Evolutionary conservation across 2,888 invertebrate genomes (phyloP).

Genomic region (Platynereis dumerilii): DNA sequence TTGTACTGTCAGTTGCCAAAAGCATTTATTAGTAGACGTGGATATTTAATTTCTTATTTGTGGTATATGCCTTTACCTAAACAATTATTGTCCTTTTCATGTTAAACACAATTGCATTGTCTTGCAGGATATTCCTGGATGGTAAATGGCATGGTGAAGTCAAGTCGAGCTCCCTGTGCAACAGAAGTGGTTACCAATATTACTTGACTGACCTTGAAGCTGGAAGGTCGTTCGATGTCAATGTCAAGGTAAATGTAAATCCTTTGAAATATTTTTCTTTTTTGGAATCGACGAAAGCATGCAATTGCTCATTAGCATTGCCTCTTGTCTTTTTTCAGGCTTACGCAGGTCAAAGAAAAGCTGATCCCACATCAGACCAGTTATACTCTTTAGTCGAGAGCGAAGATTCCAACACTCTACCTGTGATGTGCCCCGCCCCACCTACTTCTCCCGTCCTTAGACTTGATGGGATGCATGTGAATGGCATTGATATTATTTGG

Average conservation of each 20-base stretch:
- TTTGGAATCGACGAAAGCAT: too few species aligned
- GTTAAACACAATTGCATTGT: neutral
- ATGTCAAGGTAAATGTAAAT: conserved; percentile 49
- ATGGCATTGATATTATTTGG: conserved; percentile 63
- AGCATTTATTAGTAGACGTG: too few species aligned
- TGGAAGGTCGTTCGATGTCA: conserved; percentile 58
- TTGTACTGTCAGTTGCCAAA: too few species aligned
- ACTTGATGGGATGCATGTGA: conserved; percentile 58
- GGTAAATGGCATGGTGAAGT: conserved; percentile 60
- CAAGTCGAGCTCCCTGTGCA: conserved; percentile 49
- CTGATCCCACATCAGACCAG: conserved; percentile 50
- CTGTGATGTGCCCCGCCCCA: conserved; percentile 59
- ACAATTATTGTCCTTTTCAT: too few species aligned
- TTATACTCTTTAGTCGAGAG: conserved; percentile 59
- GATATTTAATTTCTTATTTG: too few species aligned
- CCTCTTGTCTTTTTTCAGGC: conserved; percentile 39
- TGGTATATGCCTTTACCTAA: too few species aligned
- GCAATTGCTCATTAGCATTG: too few species aligned
- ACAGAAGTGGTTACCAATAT: conserved; percentile 61
- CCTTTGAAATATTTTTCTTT: neutral
- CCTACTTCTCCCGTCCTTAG: conserved; percentile 60
- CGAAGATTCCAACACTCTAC: conserved; percentile 54
- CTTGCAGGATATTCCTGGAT: conserved; percentile 57
- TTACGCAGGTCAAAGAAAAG: conserved; percentile 49
- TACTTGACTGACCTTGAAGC: conserved; percentile 55